Evolutionary conservation across 2,888 invertebrate genomes (phyloP).

Genomic region (Mythimna vitellina): DNA sequence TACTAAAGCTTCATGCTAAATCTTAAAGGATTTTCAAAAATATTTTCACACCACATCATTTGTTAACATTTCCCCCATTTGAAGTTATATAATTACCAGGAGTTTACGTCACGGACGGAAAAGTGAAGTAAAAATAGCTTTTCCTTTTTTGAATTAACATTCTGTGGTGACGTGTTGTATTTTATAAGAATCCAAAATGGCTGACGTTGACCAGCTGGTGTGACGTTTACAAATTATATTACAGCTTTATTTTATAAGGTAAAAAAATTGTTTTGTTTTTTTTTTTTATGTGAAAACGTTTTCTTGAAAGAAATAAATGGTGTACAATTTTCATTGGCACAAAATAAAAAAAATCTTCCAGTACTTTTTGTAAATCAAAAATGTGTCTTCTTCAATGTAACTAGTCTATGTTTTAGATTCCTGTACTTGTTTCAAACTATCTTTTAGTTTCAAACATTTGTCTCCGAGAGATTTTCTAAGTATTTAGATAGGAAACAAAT

Average conservation of each 20-base stretch:
- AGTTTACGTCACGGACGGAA: constrained; percentile 8
- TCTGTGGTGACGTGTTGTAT: not conserved
- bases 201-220: not conserved
- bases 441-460: constrained; percentile 39
- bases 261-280: not conserved
- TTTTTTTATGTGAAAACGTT: not conserved
- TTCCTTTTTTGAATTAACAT: not conserved
- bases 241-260: not conserved
- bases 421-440: constrained; percentile 36
- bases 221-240: not conserved
- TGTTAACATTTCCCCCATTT: not conserved
- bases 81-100: not conserved
- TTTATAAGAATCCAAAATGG: constrained; percentile 14
- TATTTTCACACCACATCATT: not conserved
- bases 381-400: constrained; percentile 42
- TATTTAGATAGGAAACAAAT: constrained; percentile 66
- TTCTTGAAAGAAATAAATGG: not conserved
- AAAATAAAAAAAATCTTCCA: constrained; percentile 47
- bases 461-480: constrained; percentile 61
- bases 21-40: not conserved
- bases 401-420: constrained; percentile 48
- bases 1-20: no score
- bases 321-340: constrained; percentile 47
- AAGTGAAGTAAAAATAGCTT: constrained; percentile 1
- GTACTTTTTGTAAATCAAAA: constrained; percentile 48